Base-by-base conservation (phyloP, 2,797 vertebrate species). In the Streptopelia turtur region DNA sequence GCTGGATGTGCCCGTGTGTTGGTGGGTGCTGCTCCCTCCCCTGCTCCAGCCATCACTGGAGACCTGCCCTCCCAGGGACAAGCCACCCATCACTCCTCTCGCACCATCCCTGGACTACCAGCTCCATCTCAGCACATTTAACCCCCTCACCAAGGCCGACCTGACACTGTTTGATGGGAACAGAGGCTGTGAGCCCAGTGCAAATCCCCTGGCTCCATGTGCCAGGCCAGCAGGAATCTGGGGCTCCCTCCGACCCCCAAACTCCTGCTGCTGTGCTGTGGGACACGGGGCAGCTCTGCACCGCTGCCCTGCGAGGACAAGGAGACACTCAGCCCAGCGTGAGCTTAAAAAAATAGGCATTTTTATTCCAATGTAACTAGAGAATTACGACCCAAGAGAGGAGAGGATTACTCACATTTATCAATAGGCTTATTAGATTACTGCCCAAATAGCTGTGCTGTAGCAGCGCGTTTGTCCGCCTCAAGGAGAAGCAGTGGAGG, bases 281-380 rank as follows among this genome's bases (percentile, higher is more conserved):
- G 81, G 39, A 35, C 47, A 55, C 3, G 1, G 18, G 37, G 49
- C 24, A 11, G 65, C 70, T 83, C 60, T 37, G 6, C 5, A 2
- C 61, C 10, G 12, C 83, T 86, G 60, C 37, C 63, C 56, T 50
- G 45, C 86, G 60, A 94, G 74, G 92, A 66, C 91, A 96, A 93
- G 69, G 81, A 96, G 64, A 96, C 82, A 65, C 91, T 85, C 69
- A 87, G 91, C 75, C 83, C 72, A 56, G 75, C 3, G 0, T 95
- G 57, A 97, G 86, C 89, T 96, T 95, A 95, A 89, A 94, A 96
- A 97, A 97, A 97, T 95, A 97, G 91, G 88, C 89, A 85, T 95
- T 97, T 97, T 97, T 95, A 96, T 97, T 96, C 93, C 95, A 95
- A 81, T 86, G 90, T 95, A 96, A 94, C 90, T 59, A 95, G 90